Conservation (phyloP, 2,888 invertebrate species). For the Imbricaverruca yamaguchii region DNA sequence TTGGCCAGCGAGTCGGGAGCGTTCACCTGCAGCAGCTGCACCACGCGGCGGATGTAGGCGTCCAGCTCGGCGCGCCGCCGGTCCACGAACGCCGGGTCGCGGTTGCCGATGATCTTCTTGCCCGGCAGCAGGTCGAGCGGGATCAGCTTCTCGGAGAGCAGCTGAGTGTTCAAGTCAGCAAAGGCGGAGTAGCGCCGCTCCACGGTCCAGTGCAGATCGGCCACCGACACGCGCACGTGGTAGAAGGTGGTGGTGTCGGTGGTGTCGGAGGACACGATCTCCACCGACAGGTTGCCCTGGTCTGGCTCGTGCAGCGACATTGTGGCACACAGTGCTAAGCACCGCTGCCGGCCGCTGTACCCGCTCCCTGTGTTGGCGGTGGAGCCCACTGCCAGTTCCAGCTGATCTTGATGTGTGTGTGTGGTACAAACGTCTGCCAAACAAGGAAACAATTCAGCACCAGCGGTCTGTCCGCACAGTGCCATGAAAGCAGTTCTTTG, state of each 20-base stretch:
- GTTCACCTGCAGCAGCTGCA: slow-evolving; percentile 41
- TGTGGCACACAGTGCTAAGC: too few relatives aligned
- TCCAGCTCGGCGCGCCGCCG: slow-evolving; percentile 71
- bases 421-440: too few relatives aligned
- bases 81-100: slow-evolving; percentile 77
- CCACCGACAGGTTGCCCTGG: not conserved
- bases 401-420: too few relatives aligned
- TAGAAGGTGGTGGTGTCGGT: slow-evolving; percentile 32
- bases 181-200: slow-evolving; percentile 85
- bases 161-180: slow-evolving; percentile 71
- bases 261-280: not conserved
- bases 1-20: slow-evolving; percentile 73
- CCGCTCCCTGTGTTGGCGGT: too few relatives aligned
- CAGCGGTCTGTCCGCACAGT: too few relatives aligned
- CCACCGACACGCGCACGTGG: slow-evolving; percentile 30
- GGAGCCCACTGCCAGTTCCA: too few relatives aligned
- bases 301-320: slow-evolving; percentile 5
- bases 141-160: slow-evolving; percentile 71
- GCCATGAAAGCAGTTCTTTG: too few relatives aligned
- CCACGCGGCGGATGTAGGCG: slow-evolving; percentile 54
- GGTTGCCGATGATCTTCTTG: slow-evolving; percentile 86
- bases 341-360: too few relatives aligned
- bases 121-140: slow-evolving; percentile 81
- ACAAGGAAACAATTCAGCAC: too few relatives aligned
- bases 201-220: slow-evolving; percentile 67